These are phyloP conservation scores for Opisthocomus hoazin DNA, from an alignment of 2,113 vertebrate genomes.

Conservation along the genomic window DNA sequence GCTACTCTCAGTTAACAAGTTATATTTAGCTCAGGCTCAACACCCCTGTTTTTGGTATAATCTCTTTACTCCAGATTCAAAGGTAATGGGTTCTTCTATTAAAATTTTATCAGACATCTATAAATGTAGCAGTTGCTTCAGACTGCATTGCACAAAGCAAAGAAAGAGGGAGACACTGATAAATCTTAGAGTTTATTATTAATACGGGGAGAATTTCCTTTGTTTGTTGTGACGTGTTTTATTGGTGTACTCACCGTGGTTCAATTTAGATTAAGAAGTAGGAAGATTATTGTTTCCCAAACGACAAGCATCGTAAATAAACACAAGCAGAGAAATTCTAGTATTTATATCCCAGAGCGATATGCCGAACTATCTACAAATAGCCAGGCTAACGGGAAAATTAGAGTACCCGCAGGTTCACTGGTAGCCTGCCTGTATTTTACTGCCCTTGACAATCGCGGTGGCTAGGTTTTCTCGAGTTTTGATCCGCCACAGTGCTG, in stretches of 20 bases:
- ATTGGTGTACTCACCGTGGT: conserved; percentile 31
- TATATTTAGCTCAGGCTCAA: conserved; percentile 51
- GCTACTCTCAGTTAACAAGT: conserved; percentile 7
- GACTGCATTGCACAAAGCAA: conserved; percentile 52
- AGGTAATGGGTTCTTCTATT: conserved; percentile 71
- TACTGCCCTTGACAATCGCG: background rate
- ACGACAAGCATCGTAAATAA: conserved; percentile 66
- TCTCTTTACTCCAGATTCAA: conserved; percentile 63
- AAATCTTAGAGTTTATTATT: conserved; percentile 76
- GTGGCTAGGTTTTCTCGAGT: background rate
- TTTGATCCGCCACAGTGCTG: background rate
- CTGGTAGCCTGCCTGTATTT: background rate
- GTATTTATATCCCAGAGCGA: conserved; percentile 11
- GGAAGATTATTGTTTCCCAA: conserved; percentile 67
- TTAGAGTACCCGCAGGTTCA: background rate
- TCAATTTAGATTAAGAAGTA: conserved; percentile 72
- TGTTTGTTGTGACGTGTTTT: conserved; percentile 66
- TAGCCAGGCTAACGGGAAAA: background rate
- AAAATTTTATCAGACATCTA: conserved; percentile 74
- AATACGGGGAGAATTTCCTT: conserved; percentile 72
- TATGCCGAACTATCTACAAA: conserved; percentile 8
- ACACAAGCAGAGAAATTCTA: conserved; percentile 40
- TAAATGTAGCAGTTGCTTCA: conserved; percentile 69
- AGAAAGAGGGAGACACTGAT: conserved; percentile 64
- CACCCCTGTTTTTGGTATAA: conserved; percentile 37